A percentile compares a stretch with the other conserved stretches of the same genome.
Conservation (phyloP, 2,797 vertebrate genomes). For the Crocodylus rhombifer region DNA sequence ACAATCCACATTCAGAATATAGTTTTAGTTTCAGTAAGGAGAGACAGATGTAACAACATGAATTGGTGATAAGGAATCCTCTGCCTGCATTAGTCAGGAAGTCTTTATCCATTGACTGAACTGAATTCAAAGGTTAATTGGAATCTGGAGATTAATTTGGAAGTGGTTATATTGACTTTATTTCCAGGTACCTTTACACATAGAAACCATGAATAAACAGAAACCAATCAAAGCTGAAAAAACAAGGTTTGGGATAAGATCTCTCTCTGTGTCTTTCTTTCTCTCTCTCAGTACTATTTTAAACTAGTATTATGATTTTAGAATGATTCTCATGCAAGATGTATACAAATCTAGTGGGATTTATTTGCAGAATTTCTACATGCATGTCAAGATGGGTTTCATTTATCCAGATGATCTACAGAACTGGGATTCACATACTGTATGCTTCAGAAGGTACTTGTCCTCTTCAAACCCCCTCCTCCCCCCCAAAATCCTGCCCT, state of each 20-base stretch:
- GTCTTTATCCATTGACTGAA: neutral
- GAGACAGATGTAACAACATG: neutral
- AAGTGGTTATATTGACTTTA: neutral
- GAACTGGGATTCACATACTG: neutral
- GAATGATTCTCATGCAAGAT: neutral
- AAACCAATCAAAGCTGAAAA: neutral
- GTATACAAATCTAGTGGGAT: neutral
- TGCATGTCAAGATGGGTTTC: neutral
- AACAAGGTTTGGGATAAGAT: neutral
- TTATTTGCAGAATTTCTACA: neutral
- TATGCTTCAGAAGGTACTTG: neutral
- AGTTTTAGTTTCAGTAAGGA: neutral
- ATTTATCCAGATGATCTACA: neutral
- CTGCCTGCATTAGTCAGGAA: neutral
- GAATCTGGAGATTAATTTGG: slow-evolving; percentile 5
- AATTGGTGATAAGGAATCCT: neutral
- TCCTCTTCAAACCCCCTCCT: fast-evolving
- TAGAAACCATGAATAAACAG: slow-evolving; percentile 3
- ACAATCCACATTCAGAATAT: neutral
- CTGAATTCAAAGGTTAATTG: slow-evolving; percentile 1
- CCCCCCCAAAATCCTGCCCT: fast-evolving
- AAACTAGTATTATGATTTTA: slow-evolving; percentile 6
- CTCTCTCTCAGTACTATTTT: neutral
- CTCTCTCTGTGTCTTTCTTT: neutral
- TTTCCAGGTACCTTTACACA: neutral